Evolutionary conservation across 2,888 invertebrate species (phyloP).

Genomic region (Cheilosia pagana): DNA sequence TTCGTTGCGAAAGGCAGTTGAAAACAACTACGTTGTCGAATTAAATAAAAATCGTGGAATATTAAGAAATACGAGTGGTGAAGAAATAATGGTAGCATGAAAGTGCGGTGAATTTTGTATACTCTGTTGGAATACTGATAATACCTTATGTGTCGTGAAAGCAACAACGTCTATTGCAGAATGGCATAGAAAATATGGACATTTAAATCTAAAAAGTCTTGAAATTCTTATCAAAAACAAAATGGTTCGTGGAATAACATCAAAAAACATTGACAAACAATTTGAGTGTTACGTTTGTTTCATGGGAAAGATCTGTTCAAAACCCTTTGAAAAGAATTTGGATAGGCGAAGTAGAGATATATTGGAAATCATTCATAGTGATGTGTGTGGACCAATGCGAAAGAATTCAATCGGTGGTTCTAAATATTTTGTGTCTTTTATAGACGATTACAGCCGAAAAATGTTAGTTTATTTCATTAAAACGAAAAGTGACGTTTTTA

Average conservation of each 20-base stretch:
- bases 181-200: slow-evolving; percentile 43
- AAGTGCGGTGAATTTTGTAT: slow-evolving; percentile 21
- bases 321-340: slow-evolving; percentile 2
- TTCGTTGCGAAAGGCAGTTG: slow-evolving; percentile 30
- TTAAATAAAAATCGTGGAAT: background rate
- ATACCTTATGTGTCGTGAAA: slow-evolving; percentile 8
- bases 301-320: slow-evolving; percentile 10
- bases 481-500: slow-evolving; percentile 65
- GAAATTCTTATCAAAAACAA: background rate
- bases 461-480: slow-evolving; percentile 69
- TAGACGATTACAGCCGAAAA: slow-evolving; percentile 66
- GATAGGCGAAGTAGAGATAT: slow-evolving; percentile 2
- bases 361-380: slow-evolving; percentile 51
- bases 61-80: slow-evolving; percentile 14
- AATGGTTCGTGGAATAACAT: slow-evolving; percentile 13
- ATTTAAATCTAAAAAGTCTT: slow-evolving; percentile 41
- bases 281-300: slow-evolving; percentile 20
- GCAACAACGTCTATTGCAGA: background rate
- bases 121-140: background rate
- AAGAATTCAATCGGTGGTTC: slow-evolving; percentile 47
- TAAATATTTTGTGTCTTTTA: slow-evolving; percentile 68
- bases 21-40: slow-evolving; percentile 9
- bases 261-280: background rate
- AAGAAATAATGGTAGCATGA: slow-evolving; percentile 7
- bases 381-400: slow-evolving; percentile 68